Conservation (phyloP, 1,140 invertebrate species). For the Dufourea novaeangliae region DNA sequence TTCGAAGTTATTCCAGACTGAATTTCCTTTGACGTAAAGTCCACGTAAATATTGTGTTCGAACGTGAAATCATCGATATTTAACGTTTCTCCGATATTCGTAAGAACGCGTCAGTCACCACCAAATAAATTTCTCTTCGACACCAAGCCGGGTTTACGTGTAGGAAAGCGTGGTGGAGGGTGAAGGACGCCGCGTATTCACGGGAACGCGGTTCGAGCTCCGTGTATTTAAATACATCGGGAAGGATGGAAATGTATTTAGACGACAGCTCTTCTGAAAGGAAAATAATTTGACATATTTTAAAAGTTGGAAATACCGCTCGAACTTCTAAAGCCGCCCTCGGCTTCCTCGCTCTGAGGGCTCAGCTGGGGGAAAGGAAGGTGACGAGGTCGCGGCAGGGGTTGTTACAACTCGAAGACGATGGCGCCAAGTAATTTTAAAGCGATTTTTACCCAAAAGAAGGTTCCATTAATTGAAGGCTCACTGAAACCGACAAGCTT, state of each 20-base stretch:
- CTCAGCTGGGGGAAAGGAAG: conserved; percentile 42
- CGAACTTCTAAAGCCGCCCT: conserved; percentile 73
- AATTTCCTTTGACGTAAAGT: background rate
- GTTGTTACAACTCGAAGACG: conserved; percentile 53
- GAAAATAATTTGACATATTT: conserved; percentile 80
- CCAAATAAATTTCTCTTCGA: conserved; percentile 42
- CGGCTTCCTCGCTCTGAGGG: conserved; percentile 53
- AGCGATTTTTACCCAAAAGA: conserved; percentile 73
- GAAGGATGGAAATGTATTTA: conserved; percentile 72
- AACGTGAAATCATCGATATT: conserved; percentile 8
- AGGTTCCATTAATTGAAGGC: conserved; percentile 75
- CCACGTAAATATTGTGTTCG: too few species aligned
- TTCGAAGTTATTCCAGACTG: background rate
- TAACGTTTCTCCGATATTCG: background rate
- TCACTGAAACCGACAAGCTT: conserved; percentile 51
- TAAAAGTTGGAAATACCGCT: conserved; percentile 77
- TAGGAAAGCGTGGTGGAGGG: too few species aligned
- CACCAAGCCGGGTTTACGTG: conserved; percentile 3
- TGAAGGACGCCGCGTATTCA: conserved; percentile 49
- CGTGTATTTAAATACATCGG: conserved; percentile 72
- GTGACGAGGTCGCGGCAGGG: conserved; percentile 51
- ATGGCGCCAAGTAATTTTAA: conserved; percentile 74
- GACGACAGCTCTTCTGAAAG: conserved; percentile 68
- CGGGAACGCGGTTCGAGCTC: conserved; percentile 51
- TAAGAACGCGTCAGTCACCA: background rate